A percentile compares a stretch with the other conserved stretches of the same genome.
phyloP scores from a whole-genome alignment of 2,797 vertebrate genomes.

The Girardinus metallicus region DNA sequence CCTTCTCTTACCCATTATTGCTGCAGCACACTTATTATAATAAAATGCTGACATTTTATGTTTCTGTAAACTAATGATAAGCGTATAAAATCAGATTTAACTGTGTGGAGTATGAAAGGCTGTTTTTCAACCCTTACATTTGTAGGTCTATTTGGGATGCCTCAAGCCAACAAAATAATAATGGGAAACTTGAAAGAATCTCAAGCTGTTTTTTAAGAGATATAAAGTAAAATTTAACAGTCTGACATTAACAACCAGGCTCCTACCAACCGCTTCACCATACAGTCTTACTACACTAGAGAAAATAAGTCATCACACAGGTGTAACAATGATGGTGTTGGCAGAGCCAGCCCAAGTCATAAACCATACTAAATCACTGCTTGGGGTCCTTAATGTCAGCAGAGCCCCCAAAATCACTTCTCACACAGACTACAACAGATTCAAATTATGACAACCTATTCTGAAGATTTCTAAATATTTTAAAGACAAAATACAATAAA shows the following conservation, averaged over 20 bases:
- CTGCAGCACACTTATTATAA: background rate
- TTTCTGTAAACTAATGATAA: background rate
- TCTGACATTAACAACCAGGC: background rate
- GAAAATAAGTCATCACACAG: background rate
- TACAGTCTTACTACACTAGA: background rate
- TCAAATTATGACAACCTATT: background rate
- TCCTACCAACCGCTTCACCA: background rate
- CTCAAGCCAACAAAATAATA: background rate
- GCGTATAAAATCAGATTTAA: background rate
- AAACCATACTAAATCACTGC: background rate
- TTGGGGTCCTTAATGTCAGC: background rate
- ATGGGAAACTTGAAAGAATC: background rate
- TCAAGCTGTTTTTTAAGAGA: background rate
- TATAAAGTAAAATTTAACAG: background rate
- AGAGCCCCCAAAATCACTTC: too few species aligned
- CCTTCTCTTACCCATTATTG: background rate
- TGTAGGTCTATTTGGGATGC: background rate
- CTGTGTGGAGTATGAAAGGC: background rate
- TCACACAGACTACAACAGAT: background rate
- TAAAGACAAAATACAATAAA: too few species aligned
- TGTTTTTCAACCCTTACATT: background rate
- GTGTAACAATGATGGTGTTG: background rate
- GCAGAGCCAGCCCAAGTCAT: background rate
- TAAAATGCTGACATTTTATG: background rate
- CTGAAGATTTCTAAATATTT: background rate